Conservation (phyloP, 2,113 vertebrate species). For the Rutilus rutilus region DNA sequence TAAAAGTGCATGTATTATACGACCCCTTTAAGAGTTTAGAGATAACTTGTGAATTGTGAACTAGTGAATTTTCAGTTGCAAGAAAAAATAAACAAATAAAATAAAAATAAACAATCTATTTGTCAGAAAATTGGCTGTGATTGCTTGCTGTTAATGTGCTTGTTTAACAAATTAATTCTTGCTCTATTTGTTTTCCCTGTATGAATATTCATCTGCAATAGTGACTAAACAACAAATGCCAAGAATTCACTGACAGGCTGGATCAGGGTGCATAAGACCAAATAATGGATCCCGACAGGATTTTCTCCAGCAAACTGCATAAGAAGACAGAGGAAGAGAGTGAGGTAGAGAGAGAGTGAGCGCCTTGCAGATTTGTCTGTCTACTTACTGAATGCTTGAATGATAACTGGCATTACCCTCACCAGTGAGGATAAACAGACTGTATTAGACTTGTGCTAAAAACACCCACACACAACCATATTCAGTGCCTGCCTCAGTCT, state of each 20-base stretch:
- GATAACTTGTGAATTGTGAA: no score
- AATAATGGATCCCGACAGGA: slow-evolving; percentile 5
- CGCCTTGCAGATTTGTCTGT: slow-evolving; percentile 1
- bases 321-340: slow-evolving; percentile 26
- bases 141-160: background rate
- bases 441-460: background rate
- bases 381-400: slow-evolving; percentile 11
- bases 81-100: background rate
- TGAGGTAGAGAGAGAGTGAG: slow-evolving; percentile 43
- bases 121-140: background rate
- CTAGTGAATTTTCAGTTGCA: background rate
- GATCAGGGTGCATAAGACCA: slow-evolving; percentile 19
- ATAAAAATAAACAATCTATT: background rate
- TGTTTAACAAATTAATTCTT: background rate
- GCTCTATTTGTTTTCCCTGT: background rate
- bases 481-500: slow-evolving; percentile 6
- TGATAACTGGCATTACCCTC: slow-evolving; percentile 30
- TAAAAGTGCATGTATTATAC: no score
- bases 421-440: slow-evolving; percentile 14
- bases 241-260: slow-evolving; percentile 14
- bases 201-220: slow-evolving; percentile 15
- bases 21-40: no score
- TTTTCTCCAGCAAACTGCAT: background rate
- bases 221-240: slow-evolving; percentile 18
- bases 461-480: slow-evolving; percentile 22